phyloP scores from a whole-genome alignment of 2,888 invertebrate species.

The Euphydryas editha region DNA sequence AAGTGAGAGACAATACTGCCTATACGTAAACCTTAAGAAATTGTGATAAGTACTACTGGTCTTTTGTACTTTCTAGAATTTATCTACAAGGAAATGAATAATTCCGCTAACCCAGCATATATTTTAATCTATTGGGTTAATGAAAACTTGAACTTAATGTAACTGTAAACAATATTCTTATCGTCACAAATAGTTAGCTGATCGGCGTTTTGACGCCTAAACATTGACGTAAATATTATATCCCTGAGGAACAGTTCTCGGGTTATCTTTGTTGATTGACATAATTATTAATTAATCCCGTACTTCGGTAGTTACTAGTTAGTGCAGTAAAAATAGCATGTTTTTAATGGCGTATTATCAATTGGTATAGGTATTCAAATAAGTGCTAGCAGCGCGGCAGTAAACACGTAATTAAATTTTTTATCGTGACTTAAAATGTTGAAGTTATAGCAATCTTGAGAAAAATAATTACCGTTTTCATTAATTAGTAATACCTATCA shows the following conservation, averaged over 20 bases:
- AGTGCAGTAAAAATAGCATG: conserved; percentile 29
- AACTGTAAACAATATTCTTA: conserved; percentile 59
- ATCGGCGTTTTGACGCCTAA: conserved; percentile 53
- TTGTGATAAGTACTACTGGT: background rate
- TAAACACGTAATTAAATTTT: conserved; percentile 19
- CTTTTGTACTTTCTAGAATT: background rate
- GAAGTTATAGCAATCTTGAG: conserved; percentile 5
- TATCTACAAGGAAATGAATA: conserved; percentile 33
- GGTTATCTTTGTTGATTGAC: conserved; percentile 64
- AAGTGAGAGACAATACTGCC: no score
- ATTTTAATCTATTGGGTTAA: conserved; percentile 60
- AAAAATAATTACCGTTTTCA: background rate
- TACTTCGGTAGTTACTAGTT: conserved; percentile 35
- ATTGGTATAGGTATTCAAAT: conserved; percentile 35
- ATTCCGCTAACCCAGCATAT: conserved; percentile 40
- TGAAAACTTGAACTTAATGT: conserved; percentile 61
- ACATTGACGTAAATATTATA: conserved; percentile 66
- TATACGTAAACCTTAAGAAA: background rate
- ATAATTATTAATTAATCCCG: conserved; percentile 63
- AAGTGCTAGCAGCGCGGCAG: conserved; percentile 20
- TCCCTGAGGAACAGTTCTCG: conserved; percentile 55
- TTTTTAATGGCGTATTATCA: conserved; percentile 26
- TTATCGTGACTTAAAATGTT: background rate
- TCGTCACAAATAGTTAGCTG: conserved; percentile 45
- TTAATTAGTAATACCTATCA: background rate